Percentiles rank a stretch among this genome's conserved stretches.
phyloP scores from a whole-genome alignment of 2,113 vertebrate species.

The Hydropotes inermis region DNA sequence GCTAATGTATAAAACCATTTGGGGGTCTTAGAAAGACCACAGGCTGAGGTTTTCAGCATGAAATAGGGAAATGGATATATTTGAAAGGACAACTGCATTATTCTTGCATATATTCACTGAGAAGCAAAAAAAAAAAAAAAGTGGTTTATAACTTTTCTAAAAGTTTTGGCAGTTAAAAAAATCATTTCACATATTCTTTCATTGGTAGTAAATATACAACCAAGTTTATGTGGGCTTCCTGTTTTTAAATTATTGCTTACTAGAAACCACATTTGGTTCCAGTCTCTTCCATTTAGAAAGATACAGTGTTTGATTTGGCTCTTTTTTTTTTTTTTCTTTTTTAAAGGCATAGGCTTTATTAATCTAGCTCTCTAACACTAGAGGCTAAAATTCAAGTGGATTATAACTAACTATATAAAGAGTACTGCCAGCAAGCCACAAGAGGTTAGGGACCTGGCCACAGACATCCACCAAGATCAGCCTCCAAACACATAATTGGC shows the following conservation, averaged over 20 bases:
- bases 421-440: neutral
- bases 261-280: neutral
- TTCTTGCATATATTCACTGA: neutral
- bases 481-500: neutral
- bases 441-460: neutral
- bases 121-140: neutral
- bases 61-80: neutral
- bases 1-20: neutral
- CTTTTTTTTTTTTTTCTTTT: neutral
- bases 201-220: neutral
- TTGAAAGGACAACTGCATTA: neutral
- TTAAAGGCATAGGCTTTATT: slow-evolving; percentile 60
- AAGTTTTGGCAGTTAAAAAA: neutral
- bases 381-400: slow-evolving; percentile 36
- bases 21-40: neutral
- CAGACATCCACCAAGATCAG: neutral
- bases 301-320: neutral
- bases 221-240: neutral
- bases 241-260: neutral
- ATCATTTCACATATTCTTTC: neutral
- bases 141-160: neutral
- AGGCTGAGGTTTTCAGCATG: neutral
- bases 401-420: slow-evolving; percentile 52
- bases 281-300: neutral
- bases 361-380: slow-evolving; percentile 30